These are phyloP conservation scores for Bryconaethiops microstoma DNA, from an alignment of 2,797 vertebrate species.

Conservation along the genomic window DNA sequence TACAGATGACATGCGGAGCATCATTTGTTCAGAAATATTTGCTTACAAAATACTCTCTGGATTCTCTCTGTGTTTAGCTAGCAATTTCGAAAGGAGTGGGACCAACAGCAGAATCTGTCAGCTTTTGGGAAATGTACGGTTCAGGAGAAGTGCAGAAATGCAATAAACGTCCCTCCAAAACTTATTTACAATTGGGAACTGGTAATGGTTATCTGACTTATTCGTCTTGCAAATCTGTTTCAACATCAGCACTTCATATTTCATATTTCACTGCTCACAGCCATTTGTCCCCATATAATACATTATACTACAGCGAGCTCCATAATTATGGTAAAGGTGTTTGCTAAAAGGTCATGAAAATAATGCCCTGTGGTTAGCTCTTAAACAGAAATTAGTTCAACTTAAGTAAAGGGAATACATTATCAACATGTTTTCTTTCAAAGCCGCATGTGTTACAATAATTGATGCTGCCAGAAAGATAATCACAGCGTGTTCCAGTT, in stretches of 20 bases:
- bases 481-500: too few relatives aligned
- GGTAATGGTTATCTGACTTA: conserved; percentile 45
- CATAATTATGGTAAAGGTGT: too few relatives aligned
- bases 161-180: conserved; percentile 51
- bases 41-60: conserved; percentile 78
- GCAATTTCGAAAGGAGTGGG: conserved; percentile 52
- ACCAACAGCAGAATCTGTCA: conserved; percentile 53
- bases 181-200: conserved; percentile 53
- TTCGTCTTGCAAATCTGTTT: conserved; percentile 49
- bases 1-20: conserved; percentile 90
- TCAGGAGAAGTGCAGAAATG: conserved; percentile 32
- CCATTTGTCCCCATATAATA: background rate
- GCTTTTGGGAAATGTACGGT: conserved; percentile 49
- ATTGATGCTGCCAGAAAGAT: too few relatives aligned
- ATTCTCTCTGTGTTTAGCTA: conserved; percentile 61
- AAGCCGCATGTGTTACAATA: too few relatives aligned
- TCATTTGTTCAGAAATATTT: conserved; percentile 84
- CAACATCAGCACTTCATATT: conserved; percentile 56
- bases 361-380: too few relatives aligned
- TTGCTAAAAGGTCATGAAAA: too few relatives aligned
- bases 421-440: too few relatives aligned
- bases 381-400: too few relatives aligned
- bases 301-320: background rate
- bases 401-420: too few relatives aligned
- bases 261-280: conserved; percentile 5